Evolutionary conservation across 2,888 invertebrate species (phyloP).

Genomic region (Tryphoninae sp.): DNA sequence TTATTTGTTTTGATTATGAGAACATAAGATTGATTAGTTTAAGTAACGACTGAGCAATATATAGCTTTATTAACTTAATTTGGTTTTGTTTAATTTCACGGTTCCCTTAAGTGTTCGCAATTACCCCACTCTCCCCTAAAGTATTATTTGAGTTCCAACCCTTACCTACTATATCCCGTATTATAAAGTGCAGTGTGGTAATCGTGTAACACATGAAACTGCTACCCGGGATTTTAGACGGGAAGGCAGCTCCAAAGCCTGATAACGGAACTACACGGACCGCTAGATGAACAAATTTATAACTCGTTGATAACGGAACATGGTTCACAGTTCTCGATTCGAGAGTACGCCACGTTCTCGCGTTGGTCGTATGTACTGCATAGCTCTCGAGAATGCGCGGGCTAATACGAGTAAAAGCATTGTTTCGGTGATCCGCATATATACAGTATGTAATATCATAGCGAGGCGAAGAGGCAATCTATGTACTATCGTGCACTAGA

Average conservation of each 20-base stretch:
- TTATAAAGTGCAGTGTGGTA: too few relatives aligned
- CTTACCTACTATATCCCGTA: too few relatives aligned
- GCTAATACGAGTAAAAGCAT: conserved; percentile 21
- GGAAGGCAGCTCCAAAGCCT: conserved; percentile 7
- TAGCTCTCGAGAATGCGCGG: conserved; percentile 18
- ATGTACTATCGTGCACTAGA: background rate
- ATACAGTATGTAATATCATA: background rate
- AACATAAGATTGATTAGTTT: too few relatives aligned
- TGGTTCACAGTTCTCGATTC: background rate
- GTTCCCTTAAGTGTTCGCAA: too few relatives aligned
- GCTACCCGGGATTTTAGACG: background rate
- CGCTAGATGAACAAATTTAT: conserved; percentile 25
- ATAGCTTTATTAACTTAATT: too few relatives aligned
- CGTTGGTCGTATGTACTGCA: conserved; percentile 10
- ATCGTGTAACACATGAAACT: too few relatives aligned
- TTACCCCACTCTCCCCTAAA: too few relatives aligned
- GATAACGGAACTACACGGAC: conserved; percentile 14
- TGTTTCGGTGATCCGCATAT: conserved; percentile 21
- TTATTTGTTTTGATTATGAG: too few relatives aligned
- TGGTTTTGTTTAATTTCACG: too few relatives aligned
- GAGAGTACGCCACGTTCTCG: background rate
- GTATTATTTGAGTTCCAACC: too few relatives aligned
- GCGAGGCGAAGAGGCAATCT: background rate
- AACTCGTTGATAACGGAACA: conserved; percentile 45
- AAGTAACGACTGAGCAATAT: too few relatives aligned